phyloP scores from a whole-genome alignment of 1,140 invertebrate genomes.

The Ostrea edulis region DNA sequence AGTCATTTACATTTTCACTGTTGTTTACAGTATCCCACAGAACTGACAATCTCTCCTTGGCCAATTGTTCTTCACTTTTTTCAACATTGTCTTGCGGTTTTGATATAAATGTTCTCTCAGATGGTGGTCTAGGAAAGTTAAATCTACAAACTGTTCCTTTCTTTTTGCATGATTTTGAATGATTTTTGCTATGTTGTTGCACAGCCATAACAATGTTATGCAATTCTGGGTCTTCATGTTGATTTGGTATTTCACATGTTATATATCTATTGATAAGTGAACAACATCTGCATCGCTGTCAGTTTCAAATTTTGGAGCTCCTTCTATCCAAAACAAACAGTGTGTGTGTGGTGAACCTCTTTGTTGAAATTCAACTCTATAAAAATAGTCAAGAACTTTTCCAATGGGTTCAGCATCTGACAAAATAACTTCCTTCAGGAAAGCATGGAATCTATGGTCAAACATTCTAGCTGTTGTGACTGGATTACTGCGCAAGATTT shows the following conservation, averaged over 20 bases:
- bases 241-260: constrained; percentile 44
- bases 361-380: too few relatives aligned
- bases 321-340: constrained; percentile 76
- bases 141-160: too few relatives aligned
- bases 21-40: background rate
- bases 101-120: constrained; percentile 43
- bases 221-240: constrained; percentile 39
- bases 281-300: constrained; percentile 42
- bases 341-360: too few relatives aligned
- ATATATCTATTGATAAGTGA: constrained; percentile 55
- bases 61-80: background rate
- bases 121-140: constrained; percentile 43
- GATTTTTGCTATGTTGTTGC: constrained; percentile 46
- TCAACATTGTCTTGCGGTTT: constrained; percentile 27
- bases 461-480: constrained; percentile 45
- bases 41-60: background rate
- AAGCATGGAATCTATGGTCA: constrained; percentile 48
- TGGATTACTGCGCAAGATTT: constrained; percentile 39
- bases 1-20: background rate
- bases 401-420: constrained; percentile 52
- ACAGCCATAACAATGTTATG: constrained; percentile 38
- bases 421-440: constrained; percentile 46
- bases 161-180: constrained; percentile 36
- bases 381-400: constrained; percentile 64
- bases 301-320: constrained; percentile 67